Evolutionary conservation across 2,113 vertebrate species (phyloP), one percentile per base, ranked within the genome.

Genomic region (Trematocara stigmaticum): DNA sequence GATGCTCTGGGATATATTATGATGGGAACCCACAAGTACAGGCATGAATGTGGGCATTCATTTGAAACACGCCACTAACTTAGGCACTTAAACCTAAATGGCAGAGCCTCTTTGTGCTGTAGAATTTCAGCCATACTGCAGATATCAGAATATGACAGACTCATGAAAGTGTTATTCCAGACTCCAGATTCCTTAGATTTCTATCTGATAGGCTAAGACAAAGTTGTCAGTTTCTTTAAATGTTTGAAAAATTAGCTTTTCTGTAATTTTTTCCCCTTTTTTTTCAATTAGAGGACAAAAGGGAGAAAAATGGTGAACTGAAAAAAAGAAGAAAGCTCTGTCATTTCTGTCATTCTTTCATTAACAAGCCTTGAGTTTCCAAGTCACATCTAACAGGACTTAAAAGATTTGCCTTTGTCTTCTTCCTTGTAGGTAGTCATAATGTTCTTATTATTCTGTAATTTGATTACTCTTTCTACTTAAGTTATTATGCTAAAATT

Each of bases 261-360:
- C 20, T 45, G 38, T 12, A 40, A 1, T 59, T 40, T 9, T 1
- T 13, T 0, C 0, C 5, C 5, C 10, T 1, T 2, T 71, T 47
- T 74, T 47, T 47, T 6, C 40, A 47, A 10, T 74, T 5, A 10
- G 1, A 47, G 12, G n/a, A 71, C 12, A 23, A 71, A 71, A 45
- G 11, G 38, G 38, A 15, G 35, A 26, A 23, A 64, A 69, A 69
- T 42, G 35, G n/a, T 23, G 3, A 69, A 69, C 11, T 69, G n/a
- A 42, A n/a, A n/a, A n/a, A n/a, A n/a, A n/a, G n/a, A n/a, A n/a
- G n/a, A n/a, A n/a, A n/a, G n/a, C n/a, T n/a, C n/a, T n/a, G n/a
- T n/a, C n/a, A n/a, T n/a, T n/a, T n/a, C 7, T 23, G 66, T 40
- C 20, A 45, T 45, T 45, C 23, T 38, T 40, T 6, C 38, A 69